Evolutionary conservation across 2,113 vertebrate species (phyloP).

Genomic region (Cathartes aura): DNA sequence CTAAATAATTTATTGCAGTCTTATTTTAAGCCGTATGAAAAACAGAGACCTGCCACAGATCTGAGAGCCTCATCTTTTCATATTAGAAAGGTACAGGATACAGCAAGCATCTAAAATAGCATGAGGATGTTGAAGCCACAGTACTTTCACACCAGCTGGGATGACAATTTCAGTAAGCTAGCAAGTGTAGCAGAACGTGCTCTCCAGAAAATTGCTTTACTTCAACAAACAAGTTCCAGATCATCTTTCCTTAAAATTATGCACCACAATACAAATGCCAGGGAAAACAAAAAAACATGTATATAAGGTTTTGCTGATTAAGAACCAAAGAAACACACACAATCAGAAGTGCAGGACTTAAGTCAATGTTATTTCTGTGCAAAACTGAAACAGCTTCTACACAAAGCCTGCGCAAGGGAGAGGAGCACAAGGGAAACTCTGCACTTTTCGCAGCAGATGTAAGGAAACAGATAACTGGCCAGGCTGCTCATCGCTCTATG

Average conservation of each 20-base stretch:
- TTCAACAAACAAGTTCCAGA: background rate
- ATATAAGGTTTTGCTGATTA: background rate
- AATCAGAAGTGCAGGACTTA: background rate
- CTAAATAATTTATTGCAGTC: background rate
- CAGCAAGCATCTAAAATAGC: background rate
- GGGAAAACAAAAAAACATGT: background rate
- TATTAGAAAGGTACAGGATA: background rate
- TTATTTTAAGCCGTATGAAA: background rate
- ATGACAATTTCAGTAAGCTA: background rate
- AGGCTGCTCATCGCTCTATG: background rate
- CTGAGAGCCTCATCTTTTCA: background rate
- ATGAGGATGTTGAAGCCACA: background rate
- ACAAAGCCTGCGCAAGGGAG: background rate
- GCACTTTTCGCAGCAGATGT: background rate
- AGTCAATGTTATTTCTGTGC: background rate
- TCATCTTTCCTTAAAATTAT: background rate
- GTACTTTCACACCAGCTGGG: background rate
- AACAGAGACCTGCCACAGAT: background rate
- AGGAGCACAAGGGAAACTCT: background rate
- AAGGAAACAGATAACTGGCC: background rate
- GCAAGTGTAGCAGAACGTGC: rapidly evolving
- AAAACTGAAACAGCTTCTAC: background rate
- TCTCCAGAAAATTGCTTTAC: background rate
- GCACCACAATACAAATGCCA: background rate
- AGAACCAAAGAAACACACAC: background rate